phyloP scores from a whole-genome alignment of 2,113 vertebrate species.

The Poeciliopsis occidentalis region DNA sequence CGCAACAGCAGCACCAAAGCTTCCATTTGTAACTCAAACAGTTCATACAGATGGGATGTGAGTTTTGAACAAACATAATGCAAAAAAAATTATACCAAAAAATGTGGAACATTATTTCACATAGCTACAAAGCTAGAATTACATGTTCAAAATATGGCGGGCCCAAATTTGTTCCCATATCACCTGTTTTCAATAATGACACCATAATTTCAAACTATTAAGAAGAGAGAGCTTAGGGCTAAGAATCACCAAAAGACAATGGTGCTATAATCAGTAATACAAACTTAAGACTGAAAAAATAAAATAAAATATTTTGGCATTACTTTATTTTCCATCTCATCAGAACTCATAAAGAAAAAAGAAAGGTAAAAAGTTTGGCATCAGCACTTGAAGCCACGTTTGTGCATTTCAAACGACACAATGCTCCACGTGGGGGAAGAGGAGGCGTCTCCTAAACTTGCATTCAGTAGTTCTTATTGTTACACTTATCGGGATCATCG shows the following conservation, averaged over 20 bases:
- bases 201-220: background rate
- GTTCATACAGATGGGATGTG: no score
- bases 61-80: no score
- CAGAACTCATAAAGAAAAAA: background rate
- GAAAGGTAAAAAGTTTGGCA: conserved; percentile 53
- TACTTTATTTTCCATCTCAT: background rate
- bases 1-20: no score
- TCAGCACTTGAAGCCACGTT: conserved; percentile 75
- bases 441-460: conserved; percentile 51
- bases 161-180: no score
- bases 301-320: background rate
- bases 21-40: no score
- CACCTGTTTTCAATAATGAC: background rate
- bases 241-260: background rate
- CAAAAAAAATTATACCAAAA: no score
- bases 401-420: conserved; percentile 62
- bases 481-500: conserved; percentile 74
- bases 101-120: no score
- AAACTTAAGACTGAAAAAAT: background rate
- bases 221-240: background rate
- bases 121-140: no score
- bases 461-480: conserved; percentile 85
- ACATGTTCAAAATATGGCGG: no score
- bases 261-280: background rate
- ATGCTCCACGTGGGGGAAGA: conserved; percentile 59